Conservation (phyloP, 1,140 invertebrate species). For the Papilio polytes region DNA sequence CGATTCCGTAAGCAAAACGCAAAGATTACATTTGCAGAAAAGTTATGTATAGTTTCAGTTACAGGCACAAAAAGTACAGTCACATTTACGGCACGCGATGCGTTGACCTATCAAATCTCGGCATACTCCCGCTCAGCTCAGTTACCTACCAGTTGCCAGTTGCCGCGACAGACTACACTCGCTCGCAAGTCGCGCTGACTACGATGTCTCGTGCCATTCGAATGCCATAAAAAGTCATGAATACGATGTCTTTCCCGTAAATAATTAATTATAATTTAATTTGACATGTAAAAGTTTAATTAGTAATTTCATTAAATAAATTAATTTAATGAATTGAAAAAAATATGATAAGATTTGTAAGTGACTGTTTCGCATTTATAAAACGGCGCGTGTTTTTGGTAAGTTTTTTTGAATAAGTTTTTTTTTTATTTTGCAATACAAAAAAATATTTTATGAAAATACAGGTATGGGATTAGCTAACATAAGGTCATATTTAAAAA, state of each 20-base stretch:
- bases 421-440: no score
- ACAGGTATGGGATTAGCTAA: not conserved
- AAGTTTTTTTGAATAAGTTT: slow-evolving; percentile 48
- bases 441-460: no score
- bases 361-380: slow-evolving; percentile 58
- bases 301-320: slow-evolving; percentile 38
- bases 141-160: slow-evolving; percentile 46
- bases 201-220: slow-evolving; percentile 20
- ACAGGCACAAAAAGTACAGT: slow-evolving; percentile 34
- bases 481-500: slow-evolving; percentile 4
- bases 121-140: slow-evolving; percentile 52
- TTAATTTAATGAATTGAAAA: slow-evolving; percentile 42
- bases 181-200: slow-evolving; percentile 33
- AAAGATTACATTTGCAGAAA: slow-evolving; percentile 13
- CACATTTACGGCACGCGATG: slow-evolving; percentile 43
- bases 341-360: slow-evolving; percentile 52
- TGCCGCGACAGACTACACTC: slow-evolving; percentile 45
- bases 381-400: slow-evolving; percentile 69
- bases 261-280: slow-evolving; percentile 32
- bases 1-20: not conserved
- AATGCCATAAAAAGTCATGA: slow-evolving; percentile 42
- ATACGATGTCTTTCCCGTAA: slow-evolving; percentile 46
- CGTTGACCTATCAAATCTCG: slow-evolving; percentile 70
- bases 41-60: slow-evolving; percentile 27
- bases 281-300: slow-evolving; percentile 33